These are phyloP conservation scores for Euphonia xanthogaster DNA, from an alignment of 2,797 vertebrate species.

Conservation along the genomic window DNA sequence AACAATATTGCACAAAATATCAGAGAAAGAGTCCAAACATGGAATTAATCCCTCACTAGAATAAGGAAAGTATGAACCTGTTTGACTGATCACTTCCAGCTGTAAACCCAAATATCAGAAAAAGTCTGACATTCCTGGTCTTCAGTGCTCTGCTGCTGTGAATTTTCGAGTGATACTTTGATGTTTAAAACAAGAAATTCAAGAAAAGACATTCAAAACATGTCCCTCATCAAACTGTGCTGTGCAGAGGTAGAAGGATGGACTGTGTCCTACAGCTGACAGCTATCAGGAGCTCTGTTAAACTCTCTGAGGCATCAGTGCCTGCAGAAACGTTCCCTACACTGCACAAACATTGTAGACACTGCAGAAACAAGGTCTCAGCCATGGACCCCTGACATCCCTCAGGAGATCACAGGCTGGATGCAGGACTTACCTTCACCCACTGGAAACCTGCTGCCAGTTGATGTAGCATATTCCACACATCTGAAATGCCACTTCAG, in stretches of 20 bases:
- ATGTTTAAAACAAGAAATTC: not conserved
- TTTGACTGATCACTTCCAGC: not conserved
- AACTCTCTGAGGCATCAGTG: not conserved
- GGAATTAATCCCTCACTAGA: not conserved
- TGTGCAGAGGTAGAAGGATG: not conserved
- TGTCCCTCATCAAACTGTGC: not conserved
- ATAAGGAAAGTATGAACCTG: not conserved
- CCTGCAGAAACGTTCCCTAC: not conserved
- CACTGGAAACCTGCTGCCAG: slow-evolving; percentile 77
- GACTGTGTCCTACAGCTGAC: not conserved
- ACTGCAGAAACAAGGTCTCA: not conserved
- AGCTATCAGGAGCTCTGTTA: not conserved
- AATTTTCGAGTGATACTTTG: not conserved
- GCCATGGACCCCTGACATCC: not conserved
- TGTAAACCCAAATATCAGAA: not conserved
- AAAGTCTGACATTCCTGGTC: not conserved
- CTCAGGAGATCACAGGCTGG: not conserved
- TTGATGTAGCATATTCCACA: slow-evolving; percentile 68
- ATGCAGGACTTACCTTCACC: slow-evolving; percentile 72
- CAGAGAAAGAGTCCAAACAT: not conserved
- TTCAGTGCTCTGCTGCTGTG: not conserved
- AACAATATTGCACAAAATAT: not conserved
- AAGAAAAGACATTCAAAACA: not conserved
- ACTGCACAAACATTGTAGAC: not conserved
- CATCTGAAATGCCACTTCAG: slow-evolving; percentile 57